Evolutionary conservation across 1,140 invertebrate genomes (phyloP).

Genomic region (Bombyx mandarina): DNA sequence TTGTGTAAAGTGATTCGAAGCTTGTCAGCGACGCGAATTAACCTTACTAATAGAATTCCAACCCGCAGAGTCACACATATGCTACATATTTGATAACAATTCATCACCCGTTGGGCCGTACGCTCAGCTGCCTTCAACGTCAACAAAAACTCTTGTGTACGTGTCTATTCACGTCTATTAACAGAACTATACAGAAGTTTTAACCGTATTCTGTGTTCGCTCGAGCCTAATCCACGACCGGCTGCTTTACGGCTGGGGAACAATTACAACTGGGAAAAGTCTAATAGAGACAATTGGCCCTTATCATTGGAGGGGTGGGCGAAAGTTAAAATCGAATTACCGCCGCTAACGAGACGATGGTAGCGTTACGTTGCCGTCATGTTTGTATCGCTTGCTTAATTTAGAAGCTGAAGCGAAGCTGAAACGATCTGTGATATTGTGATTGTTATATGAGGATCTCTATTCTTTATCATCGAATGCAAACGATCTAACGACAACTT

Average conservation of each 20-base stretch:
- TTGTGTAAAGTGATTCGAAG: too few species aligned
- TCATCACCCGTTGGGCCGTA: too few species aligned
- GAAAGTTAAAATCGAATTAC: slow-evolving; percentile 56
- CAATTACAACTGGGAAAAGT: slow-evolving; percentile 25
- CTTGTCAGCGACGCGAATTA: too few species aligned
- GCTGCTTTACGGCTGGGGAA: slow-evolving; percentile 13
- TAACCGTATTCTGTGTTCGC: too few species aligned
- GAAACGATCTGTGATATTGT: not conserved
- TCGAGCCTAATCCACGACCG: not conserved
- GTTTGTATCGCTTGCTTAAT: slow-evolving; percentile 10
- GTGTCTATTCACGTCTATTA: too few species aligned
- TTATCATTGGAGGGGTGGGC: slow-evolving; percentile 33
- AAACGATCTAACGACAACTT: not conserved
- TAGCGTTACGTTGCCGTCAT: slow-evolving; percentile 27
- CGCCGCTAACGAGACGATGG: slow-evolving; percentile 40
- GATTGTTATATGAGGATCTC: too few species aligned
- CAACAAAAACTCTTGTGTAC: too few species aligned
- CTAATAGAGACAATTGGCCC: slow-evolving; percentile 40
- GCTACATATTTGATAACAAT: too few species aligned
- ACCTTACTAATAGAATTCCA: too few species aligned
- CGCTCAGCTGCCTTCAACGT: too few species aligned
- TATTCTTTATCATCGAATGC: not conserved
- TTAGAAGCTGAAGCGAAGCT: slow-evolving; percentile 6
- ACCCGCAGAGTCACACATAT: too few species aligned
- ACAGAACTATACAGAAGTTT: too few species aligned